Base-by-base conservation (phyloP, 2,888 invertebrate species). In the Octonoba sinensis region DNA sequence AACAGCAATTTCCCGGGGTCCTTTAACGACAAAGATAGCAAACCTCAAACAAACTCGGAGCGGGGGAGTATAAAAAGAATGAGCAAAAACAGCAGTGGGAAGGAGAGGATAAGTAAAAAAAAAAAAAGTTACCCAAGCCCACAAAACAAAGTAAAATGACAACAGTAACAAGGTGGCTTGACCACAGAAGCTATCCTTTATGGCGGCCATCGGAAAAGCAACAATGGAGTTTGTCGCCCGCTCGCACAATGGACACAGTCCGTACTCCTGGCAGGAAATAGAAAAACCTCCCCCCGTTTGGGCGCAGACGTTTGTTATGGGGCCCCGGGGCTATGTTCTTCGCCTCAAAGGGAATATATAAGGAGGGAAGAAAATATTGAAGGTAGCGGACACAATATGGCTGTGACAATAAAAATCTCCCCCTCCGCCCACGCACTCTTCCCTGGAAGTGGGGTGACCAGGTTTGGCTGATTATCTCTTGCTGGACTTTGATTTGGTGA, bases 151-250 rank as follows among this genome's bases (percentile, higher is more conserved):
- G 67, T 51, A 62, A 60, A 69, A 67, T 66, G 72, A 62, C 73
- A 73, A 73, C 74, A 81, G 78, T 72, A 79, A 79, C 78, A 79
- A 79, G 79, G 79, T 81, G 73, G 66, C 78, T 64, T 81, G 79
- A 73, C 79, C 79, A 74, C 79, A 72, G 56, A 3, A 56, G 79
- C 79, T 81, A 81, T 73, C 73, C 74, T 73, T 81, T 73, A 73
- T 73, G 73, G 67, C 44, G 67, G 62, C 72, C 73, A 73, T 73
- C 79, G 73, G 79, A 81, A 81, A 81, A 73, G 73, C 73, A 73
- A 81, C 79, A 81, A 81, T 81, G 72, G 78, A 59, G 66, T 79
- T 79, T 79, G 78, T 79, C 78, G 78, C 62, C 67, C 20, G 62
- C 71, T 56, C 47, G 69, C 69, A 81, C 79, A 81, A 81, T 81